Base-by-base conservation (phyloP, 2,888 invertebrate genomes). In the Drosophila neotestacea region DNA sequence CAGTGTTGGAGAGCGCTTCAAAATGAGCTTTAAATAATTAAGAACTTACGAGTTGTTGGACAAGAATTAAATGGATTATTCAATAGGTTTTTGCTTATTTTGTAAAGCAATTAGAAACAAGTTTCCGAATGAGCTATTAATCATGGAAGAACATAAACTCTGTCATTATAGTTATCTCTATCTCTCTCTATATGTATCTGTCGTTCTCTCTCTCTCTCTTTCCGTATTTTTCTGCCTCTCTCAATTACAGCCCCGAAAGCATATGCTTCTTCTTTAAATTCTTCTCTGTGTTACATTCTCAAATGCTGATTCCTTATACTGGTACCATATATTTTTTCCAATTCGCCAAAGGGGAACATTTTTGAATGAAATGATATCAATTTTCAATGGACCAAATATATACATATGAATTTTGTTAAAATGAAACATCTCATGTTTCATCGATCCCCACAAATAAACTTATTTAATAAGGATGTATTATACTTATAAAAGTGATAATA, bases 1-100 rank as follows among this genome's bases (percentile, higher is more conserved):
- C 39, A 50, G 34, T 60, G 41, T 50, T 60, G 50, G 9, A 28
- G 16, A 60, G 36, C 13, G 50, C 60, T 61, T 13, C 22, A 46
- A 47, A 56, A 11, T 56, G 55, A 39, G 7, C 39, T 10, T 5
- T 27, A 10, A 11, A 13, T 39, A 38, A 44, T 34, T 34, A 27
- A 36, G 36, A 56, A 13, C 27, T 36, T 5, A 10, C 4, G 9
- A 41, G 34, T 34, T n/a, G 6, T 48, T 32, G 10, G 22, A 22
- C 22, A 6, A 32, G 22, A 10, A 4, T 13, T 11, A 2, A 44
- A 55, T 55, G 27, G 27, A 34, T 44, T 36, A 34, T 22, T 32
- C 54, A 36, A 36, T 50, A 22, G 30, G 6, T 13, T 13, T 46
- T 30, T 30, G 30, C 13, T 44, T 3, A 7, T 30, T 13, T 11